Base-by-base conservation (phyloP, 1,140 invertebrate species). In the Drosophila varians region DNA sequence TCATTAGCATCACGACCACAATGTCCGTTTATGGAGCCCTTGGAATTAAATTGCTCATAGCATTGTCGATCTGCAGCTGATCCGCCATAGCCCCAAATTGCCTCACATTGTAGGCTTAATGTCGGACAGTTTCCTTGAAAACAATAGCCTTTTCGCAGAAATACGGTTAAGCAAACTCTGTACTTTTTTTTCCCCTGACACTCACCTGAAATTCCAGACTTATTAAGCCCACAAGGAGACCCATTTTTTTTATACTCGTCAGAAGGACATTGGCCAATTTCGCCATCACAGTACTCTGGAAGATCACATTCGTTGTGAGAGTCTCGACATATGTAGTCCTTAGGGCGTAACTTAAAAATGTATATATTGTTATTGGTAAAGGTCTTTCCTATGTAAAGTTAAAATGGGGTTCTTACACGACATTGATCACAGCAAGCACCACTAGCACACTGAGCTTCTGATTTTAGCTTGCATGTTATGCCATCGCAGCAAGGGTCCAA, bases 401-500 rank as follows among this genome's bases (percentile, higher is more conserved):
- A 91, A 18, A 58, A 34, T 40, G 12, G 42, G 18, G 31, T 9
- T 69, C 92, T 93, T 93, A 98, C 97, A 92, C 95, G 95, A 91
- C 97, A 98, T 72, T 96, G 94, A 72, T 96, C 95, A 91, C 98
- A 99, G 92, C 98, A 99, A 19, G 96, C 95, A 5, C 98, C 98
- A 11, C 94, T 94, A 25, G 97, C 96, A 92, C 98, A 99, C 92
- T 98, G 95, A 0, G 98, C 95, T 91, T 98, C 97, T 48, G 95
- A 95, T 48, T 94, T 96, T 18, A 99, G 93, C 61, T 97, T 96
- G 92, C 98, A 99, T 14, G 98, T 99, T 89, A 97, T 96, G 49
- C 97, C 96, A 92, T 99, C 97, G 92, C 98, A 99, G 92, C 98
- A 99, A 1, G 97, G 96, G 92, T 99, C 98, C 53, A 94, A 92